Base-by-base conservation (phyloP, 1,140 invertebrate genomes). In the Pogonognathellus flavescens region DNA sequence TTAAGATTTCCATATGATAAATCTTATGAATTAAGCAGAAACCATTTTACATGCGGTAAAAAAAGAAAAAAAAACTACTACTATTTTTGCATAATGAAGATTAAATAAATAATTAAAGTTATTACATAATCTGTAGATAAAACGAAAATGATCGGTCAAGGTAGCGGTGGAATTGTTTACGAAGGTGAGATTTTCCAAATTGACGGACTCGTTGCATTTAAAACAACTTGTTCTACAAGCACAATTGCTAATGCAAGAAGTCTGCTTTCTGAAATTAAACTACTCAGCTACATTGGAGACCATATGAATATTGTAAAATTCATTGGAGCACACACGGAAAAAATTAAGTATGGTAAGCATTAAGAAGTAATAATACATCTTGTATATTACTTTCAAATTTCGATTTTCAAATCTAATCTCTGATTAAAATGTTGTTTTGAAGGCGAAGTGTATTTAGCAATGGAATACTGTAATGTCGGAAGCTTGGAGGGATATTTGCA, bases 231-330 rank as follows among this genome's bases (percentile, higher is more conserved):
- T 9, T 14, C 18, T 18, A 41, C 16, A 14, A 80, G 72, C 50
- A 50, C 72, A n/a, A 80, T 50, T 50, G 18, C 41, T 50, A n/a
- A 52, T 1, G 31, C 50, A 3, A 25, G 50, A 22, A 80, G 49
- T 50, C 41, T 80, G n/a, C 50, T 80, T 0, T 80, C 72, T 0
- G 72, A 80, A 80, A 50, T 80, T 4, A 80, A 80, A n/a, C 6
- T 80, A 3, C 8, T 80, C 16, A 52, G 41, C 18, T 80, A 80
- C 18, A 50, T 80, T 10, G 50, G 72, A 5, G 9, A 49, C 18
- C 72, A 80, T 31, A 22, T 0, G 8, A 50, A 80, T 52, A 52
- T 80, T 8, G 72, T 80, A 9, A 80, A 80, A 52, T 50, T 80
- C 41, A 50, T 80, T 16, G 72, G 72, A 50, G 31, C 72, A 16